phyloP scores from a whole-genome alignment of 2,888 invertebrate genomes.

The Cordilura impudica region DNA sequence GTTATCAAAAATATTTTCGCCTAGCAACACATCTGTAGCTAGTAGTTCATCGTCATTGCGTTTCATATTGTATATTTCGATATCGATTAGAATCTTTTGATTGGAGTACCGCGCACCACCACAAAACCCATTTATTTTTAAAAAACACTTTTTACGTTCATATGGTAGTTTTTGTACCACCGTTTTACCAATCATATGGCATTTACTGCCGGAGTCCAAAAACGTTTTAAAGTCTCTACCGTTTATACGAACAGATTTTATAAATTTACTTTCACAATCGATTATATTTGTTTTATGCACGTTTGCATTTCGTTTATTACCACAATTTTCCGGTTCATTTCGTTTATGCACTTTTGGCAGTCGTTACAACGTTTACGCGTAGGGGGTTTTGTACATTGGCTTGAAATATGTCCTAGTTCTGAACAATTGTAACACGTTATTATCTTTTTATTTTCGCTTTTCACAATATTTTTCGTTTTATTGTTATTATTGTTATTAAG shows the following conservation, averaged over 20 bases:
- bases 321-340: slow-evolving; percentile 32
- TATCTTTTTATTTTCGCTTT: slow-evolving; percentile 8
- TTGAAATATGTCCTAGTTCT: slow-evolving; percentile 41
- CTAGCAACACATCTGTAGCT: no score
- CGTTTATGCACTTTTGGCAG: slow-evolving; percentile 31
- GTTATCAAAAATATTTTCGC: no score
- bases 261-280: not conserved
- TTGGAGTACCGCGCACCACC: slow-evolving; percentile 22
- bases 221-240: slow-evolving; percentile 1
- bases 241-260: not conserved
- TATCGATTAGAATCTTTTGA: slow-evolving; percentile 1
- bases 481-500: not conserved
- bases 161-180: no score
- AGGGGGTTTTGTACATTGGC: slow-evolving; percentile 27
- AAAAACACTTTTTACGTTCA: not conserved
- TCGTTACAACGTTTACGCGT: slow-evolving; percentile 21
- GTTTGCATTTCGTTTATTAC: slow-evolving; percentile 10
- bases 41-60: no score
- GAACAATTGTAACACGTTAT: slow-evolving; percentile 41
- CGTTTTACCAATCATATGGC: slow-evolving; percentile 30
- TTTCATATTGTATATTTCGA: slow-evolving; percentile 20
- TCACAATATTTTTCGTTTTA: no score
- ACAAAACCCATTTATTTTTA: slow-evolving; percentile 39
- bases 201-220: slow-evolving; percentile 44
- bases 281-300: slow-evolving; percentile 14